Evolutionary conservation across 2,113 vertebrate genomes (phyloP), one percentile per base, ranked within the genome.

Genomic region (Amblyopsis rosae): DNA sequence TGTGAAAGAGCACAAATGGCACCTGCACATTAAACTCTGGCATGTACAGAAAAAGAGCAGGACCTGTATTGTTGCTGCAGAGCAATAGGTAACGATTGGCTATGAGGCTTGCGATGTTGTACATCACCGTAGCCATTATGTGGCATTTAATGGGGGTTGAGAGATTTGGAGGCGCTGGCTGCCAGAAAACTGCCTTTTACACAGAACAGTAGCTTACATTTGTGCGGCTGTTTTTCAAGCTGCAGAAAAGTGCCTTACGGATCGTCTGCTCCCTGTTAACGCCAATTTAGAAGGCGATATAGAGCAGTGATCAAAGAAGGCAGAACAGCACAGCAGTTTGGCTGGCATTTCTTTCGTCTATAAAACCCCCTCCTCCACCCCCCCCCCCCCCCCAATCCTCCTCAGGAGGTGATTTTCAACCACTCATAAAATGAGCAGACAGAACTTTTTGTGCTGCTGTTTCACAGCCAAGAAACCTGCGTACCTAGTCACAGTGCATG

Each of bases 71-170:
- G 63, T 69, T 75, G 58, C 76, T 51, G 66, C 64, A 53, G 54
- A 67, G 75, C 69, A 65, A 58, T 68, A 65, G 73, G 70, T 79
- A 66, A 69, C 41, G 10, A 55, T 41, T 61, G 62, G 75, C 67
- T 19, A 12, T 61, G 66, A 48, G 63, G 69, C 71, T 19, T 56
- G 11, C 55, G 45, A 55, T 45, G 64, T 76, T 57, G 55, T 82
- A 80, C 80, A 85, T 89, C 84, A 88, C 76, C 1, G 53, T 54
- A 65, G 66, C 75, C 70, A 57, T 84, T 87, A 80, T 64, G 50
- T 83, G 87, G 73, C 87, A 88, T 81, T 83, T 87, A 86, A 69
- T 65, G 73, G 60, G 26, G 58, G 59, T 53, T n/a, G 41, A 56
- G 70, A 71, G 74, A 75, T 77, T 77, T 63, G 75, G 71, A 77